These are phyloP conservation scores for Adrianichthys oophorus DNA, from an alignment of 2,797 vertebrate species.

Conservation along the genomic window DNA sequence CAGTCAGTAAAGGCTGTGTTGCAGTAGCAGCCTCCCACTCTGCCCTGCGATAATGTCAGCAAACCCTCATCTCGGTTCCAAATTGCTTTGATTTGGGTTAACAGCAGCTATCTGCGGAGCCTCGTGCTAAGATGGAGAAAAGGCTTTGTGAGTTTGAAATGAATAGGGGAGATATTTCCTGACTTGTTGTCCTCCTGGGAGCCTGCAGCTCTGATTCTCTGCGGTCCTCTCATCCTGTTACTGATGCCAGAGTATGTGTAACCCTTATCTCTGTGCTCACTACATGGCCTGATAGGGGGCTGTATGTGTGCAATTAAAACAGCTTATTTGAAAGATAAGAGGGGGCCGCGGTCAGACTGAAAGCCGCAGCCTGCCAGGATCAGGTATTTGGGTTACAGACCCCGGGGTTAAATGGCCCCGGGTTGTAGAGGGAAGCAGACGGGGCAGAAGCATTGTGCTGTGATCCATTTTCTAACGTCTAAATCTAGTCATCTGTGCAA, in stretches of 20 bases:
- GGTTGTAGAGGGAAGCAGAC: conserved; percentile 34
- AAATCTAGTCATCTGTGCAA: too few species aligned
- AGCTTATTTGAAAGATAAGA: conserved; percentile 75
- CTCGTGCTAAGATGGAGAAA: conserved; percentile 31
- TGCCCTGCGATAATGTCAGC: conserved; percentile 4
- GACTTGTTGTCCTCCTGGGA: conserved; percentile 56
- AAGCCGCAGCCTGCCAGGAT: conserved; percentile 70
- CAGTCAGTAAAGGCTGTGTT: conserved; percentile 3
- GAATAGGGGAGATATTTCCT: conserved; percentile 67
- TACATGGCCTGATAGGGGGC: conserved; percentile 71
- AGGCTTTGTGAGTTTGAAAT: conserved; percentile 53
- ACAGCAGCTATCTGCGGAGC: conserved; percentile 37
- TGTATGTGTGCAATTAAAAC: conserved; percentile 77
- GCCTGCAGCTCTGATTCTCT: conserved; percentile 63
- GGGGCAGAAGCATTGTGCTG: neutral
- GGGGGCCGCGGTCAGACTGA: conserved; percentile 62
- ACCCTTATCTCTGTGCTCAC: conserved; percentile 72
- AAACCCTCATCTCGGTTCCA: neutral
- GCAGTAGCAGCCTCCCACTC: conserved; percentile 1
- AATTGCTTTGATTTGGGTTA: conserved; percentile 36
- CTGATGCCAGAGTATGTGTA: conserved; percentile 72
- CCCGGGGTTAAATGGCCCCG: conserved; percentile 57
- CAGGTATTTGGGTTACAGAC: conserved; percentile 68
- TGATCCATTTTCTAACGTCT: too few species aligned
- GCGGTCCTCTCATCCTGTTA: conserved; percentile 75